Percentiles rank a stretch among this genome's conserved stretches.
Conservation (phyloP, 2,113 vertebrate genomes). For the Ctenodactylus gundi region DNA sequence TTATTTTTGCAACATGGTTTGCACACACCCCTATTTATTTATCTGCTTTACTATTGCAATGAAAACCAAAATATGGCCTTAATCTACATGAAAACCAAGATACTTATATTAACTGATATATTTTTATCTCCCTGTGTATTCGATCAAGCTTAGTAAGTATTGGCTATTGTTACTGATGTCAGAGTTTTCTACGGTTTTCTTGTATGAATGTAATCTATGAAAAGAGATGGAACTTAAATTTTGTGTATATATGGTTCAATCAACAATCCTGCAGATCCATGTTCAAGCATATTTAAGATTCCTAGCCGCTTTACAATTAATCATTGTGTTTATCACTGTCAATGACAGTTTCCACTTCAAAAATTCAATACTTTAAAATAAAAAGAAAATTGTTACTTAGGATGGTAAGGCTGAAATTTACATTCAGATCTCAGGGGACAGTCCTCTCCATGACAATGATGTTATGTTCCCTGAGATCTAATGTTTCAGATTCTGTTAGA, state of each 20-base stretch:
- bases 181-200: not conserved
- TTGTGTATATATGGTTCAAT: not conserved
- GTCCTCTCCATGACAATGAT: not conserved
- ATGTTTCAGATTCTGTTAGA: not conserved
- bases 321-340: not conserved
- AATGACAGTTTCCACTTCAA: conserved; percentile 12
- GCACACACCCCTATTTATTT: not conserved
- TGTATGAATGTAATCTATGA: not conserved
- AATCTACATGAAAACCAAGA: not conserved
- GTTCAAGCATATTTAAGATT: not conserved
- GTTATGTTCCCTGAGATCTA: not conserved
- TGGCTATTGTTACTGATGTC: not conserved
- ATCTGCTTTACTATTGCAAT: not conserved
- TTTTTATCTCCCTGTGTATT: not conserved
- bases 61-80: no score
- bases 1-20: not conserved
- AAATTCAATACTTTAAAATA: not conserved
- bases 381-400: not conserved
- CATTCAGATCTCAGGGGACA: not conserved
- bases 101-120: not conserved
- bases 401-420: not conserved
- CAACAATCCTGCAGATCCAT: not conserved
- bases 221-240: not conserved
- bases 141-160: not conserved
- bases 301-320: not conserved